Evolutionary conservation across 2,113 vertebrate genomes (phyloP).

Genomic region (Chamaetylas fuelleborni): DNA sequence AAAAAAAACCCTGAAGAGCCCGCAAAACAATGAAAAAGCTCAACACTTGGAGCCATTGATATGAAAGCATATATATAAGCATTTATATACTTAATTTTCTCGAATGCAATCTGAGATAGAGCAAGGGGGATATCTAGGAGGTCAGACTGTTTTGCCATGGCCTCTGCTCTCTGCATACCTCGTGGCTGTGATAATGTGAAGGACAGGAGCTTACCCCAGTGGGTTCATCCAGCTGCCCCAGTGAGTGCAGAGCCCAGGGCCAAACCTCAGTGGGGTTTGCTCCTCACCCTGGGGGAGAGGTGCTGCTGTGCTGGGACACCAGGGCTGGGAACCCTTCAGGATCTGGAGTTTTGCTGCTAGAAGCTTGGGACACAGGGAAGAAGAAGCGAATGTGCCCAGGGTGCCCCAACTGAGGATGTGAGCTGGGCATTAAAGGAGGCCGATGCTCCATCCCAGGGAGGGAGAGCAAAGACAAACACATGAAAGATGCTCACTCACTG

Average conservation of each 20-base stretch:
- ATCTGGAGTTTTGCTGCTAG: background rate
- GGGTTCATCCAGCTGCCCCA: background rate
- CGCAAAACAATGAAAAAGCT: no score
- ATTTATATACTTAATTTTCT: background rate
- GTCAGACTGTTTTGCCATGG: accelerated
- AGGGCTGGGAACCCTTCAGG: background rate
- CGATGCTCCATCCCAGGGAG: background rate
- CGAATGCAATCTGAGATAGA: background rate
- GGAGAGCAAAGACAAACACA: background rate
- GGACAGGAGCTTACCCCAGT: accelerated
- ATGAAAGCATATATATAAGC: background rate
- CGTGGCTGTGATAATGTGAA: accelerated
- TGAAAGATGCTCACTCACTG: background rate
- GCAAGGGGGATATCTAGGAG: accelerated
- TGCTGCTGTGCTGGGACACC: no score
- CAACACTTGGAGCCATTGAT: accelerated
- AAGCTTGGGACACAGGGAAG: background rate
- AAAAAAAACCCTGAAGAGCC: no score
- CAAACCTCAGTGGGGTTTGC: accelerated
- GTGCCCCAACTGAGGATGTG: accelerated
- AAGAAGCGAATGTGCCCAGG: accelerated
- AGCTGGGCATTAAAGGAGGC: background rate
- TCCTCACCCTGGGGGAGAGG: background rate
- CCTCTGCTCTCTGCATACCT: background rate
- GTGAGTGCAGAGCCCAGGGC: accelerated